phyloP scores from a whole-genome alignment of 2,797 vertebrate species.

The Diglossa cyanea region DNA sequence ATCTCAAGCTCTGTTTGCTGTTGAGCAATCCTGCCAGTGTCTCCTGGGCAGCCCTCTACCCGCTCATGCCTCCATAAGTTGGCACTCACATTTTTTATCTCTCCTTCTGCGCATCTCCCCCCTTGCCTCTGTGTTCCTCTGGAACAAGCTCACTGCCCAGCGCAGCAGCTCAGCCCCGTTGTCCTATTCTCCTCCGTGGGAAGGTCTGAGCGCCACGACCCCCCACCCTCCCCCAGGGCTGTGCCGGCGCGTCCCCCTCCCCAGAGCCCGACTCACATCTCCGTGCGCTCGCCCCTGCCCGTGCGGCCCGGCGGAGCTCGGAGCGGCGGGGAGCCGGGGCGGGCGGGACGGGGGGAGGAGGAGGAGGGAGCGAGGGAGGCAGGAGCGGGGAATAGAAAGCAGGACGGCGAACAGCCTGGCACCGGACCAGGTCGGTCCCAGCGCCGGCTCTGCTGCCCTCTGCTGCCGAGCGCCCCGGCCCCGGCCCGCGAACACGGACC shows the following conservation, averaged over 20 bases:
- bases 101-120: not conserved
- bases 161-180: not conserved
- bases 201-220: rapidly evolving
- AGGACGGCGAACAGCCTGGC: not conserved
- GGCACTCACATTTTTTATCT: rapidly evolving
- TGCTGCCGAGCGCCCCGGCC: not conserved
- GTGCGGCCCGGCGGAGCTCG: not conserved
- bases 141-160: not conserved
- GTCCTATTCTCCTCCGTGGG: not conserved
- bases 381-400: not conserved
- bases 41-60: not conserved
- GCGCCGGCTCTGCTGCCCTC: constrained; percentile 49
- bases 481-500: rapidly evolving
- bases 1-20: not conserved
- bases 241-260: not conserved
- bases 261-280: constrained; percentile 22
- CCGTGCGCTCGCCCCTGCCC: not conserved
- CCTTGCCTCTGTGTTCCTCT: not conserved
- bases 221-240: not conserved
- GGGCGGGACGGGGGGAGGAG: not conserved
- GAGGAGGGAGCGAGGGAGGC: not conserved
- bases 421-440: not conserved
- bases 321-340: not conserved
- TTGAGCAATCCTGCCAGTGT: not conserved
- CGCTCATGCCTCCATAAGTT: not conserved